These are phyloP conservation scores for Gulo gulo DNA, from an alignment of 2,113 vertebrate genomes.

Conservation along the genomic window DNA sequence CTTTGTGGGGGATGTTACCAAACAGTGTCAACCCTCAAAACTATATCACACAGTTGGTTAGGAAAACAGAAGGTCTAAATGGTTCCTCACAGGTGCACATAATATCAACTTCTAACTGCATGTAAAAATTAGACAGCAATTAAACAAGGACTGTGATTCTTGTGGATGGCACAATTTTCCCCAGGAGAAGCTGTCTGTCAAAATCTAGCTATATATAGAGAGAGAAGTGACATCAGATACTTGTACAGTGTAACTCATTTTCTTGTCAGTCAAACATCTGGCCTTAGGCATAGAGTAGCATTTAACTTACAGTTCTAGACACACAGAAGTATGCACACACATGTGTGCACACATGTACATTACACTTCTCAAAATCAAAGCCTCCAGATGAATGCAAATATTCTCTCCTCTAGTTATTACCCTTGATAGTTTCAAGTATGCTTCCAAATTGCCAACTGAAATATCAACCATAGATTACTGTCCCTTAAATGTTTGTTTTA, in stretches of 20 bases:
- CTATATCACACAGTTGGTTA: not conserved
- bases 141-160: constrained; percentile 44
- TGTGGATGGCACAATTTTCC: constrained; percentile 54
- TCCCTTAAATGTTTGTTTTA: constrained; percentile 53
- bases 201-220: not conserved
- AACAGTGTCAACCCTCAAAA: not conserved
- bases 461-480: not conserved
- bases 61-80: constrained; percentile 31
- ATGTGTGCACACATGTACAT: not conserved
- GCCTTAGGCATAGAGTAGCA: not conserved
- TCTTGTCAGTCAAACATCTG: constrained; percentile 61
- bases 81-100: constrained; percentile 51
- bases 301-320: constrained; percentile 29
- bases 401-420: not conserved
- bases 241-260: constrained; percentile 47
- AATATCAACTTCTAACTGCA: constrained; percentile 57
- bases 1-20: not conserved
- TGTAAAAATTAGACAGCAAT: constrained; percentile 71
- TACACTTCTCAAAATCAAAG: not conserved
- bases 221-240: constrained; percentile 38
- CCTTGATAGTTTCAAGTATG: not conserved
- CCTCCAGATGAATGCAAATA: not conserved
- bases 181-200: constrained; percentile 59
- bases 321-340: not conserved
- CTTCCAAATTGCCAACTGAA: constrained; percentile 28